Conservation (phyloP, 2,888 invertebrate genomes). For the Imbricaverruca yamaguchii region DNA sequence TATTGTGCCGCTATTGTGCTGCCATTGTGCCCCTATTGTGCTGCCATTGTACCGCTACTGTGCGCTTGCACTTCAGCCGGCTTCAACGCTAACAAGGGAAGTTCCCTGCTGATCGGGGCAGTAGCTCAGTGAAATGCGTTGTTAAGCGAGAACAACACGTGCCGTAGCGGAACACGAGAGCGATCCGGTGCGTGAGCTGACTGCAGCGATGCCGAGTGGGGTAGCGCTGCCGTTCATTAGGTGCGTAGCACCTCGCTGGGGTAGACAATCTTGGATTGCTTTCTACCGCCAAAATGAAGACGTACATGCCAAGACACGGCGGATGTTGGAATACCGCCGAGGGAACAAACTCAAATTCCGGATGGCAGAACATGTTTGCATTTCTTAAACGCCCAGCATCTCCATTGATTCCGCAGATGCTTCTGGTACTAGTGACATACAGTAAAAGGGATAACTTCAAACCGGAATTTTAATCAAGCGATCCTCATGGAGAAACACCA, state of each 20-base stretch:
- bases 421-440: neutral
- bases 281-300: neutral
- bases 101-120: neutral
- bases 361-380: no score
- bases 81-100: constrained; percentile 1
- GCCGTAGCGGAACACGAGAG: neutral
- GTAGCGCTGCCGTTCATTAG: neutral
- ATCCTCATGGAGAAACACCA: no score
- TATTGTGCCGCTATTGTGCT: neutral
- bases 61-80: neutral
- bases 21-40: neutral
- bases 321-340: neutral
- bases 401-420: neutral
- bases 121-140: neutral
- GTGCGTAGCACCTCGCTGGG: neutral
- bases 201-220: neutral
- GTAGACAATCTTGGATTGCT: neutral
- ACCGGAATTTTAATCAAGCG: neutral
- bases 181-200: neutral
- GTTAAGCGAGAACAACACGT: neutral
- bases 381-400: neutral
- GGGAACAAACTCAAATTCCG: no score
- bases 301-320: neutral
- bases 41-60: neutral
- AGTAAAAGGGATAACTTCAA: neutral